Evolutionary conservation across 2,888 invertebrate genomes (phyloP), one percentile per base, ranked within the genome.

Genomic region (Heliconius cydno): DNA sequence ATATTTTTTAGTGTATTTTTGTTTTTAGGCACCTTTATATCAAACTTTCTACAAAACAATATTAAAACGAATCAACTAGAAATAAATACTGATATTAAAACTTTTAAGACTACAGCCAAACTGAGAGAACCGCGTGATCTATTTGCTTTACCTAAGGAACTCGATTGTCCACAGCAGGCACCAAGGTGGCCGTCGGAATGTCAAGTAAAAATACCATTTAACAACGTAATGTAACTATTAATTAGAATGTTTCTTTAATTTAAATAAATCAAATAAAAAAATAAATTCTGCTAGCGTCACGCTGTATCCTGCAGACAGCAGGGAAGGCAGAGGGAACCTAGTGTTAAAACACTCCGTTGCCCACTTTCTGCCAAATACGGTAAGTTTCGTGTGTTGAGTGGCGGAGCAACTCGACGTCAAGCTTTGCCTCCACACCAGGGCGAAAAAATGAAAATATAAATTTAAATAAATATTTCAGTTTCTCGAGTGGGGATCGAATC

Each of bases 101-200:
- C 96, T 82, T 95, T 96, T 87, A 94, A 95, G 82, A 96, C 96
- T 19, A 95, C 96, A 86, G 96, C 96, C 63, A 96, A 96, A 86
- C 89, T 97, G 79, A 96, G 95, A 88, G 97, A 97, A 87, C 96
- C 97, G 25, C 94, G 97, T 84, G 97, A 97, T 88, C 94, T 97
- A 80, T 97, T 97, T 91, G 96, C 97, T 77, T 92, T 97, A 84
- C 96, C 96, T 81, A 96, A 96, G 88, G 96, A 96, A 89, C 93
- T 96, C 87, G 97, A 97, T 86, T 96, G 96, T 87, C 96, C 97
- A 77, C 96, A 97, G 86, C 98, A 98, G 94, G 97, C 97, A 86
- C 96, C 98, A 80, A 95, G 98, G 90, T 98, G 98, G 98, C 98
- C 98, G 30, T 97, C 97, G 70, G 98, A 98, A 95, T 98, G 98